phyloP scores from a whole-genome alignment of 1,140 invertebrate genomes.

The Drosophila sproati region DNA sequence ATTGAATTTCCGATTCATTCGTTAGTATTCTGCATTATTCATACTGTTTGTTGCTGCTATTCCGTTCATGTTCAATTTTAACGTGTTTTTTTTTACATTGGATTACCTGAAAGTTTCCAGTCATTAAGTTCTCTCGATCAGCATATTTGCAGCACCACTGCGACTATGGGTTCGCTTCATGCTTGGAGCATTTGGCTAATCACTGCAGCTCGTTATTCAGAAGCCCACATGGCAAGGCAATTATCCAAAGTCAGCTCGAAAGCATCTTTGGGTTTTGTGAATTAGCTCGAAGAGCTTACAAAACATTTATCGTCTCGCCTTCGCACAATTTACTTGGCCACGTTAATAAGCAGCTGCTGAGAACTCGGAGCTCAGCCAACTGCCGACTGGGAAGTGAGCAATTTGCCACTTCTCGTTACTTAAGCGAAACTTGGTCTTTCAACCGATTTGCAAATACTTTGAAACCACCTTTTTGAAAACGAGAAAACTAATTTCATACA shows the following conservation, averaged over 20 bases:
- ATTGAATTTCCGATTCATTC: background rate
- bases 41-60: background rate
- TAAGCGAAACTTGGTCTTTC: slow-evolving; percentile 5
- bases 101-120: slow-evolving; percentile 13
- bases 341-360: slow-evolving; percentile 56
- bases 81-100: background rate
- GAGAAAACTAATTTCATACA: slow-evolving; percentile 13
- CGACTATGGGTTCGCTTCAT: slow-evolving; percentile 4
- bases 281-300: slow-evolving; percentile 25
- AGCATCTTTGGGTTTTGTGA: background rate
- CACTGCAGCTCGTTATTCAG: slow-evolving; percentile 55
- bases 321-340: slow-evolving; percentile 66
- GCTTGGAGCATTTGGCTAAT: slow-evolving; percentile 55
- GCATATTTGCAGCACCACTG: background rate
- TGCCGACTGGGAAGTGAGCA: slow-evolving; percentile 52
- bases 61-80: background rate
- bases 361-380: slow-evolving; percentile 33
- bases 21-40: background rate
- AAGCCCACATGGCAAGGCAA: slow-evolving; percentile 19
- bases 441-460: slow-evolving; percentile 26
- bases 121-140: slow-evolving; percentile 32
- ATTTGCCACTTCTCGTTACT: slow-evolving; percentile 37
- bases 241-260: slow-evolving; percentile 24
- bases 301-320: slow-evolving; percentile 48
- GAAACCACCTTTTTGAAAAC: slow-evolving; percentile 10